phyloP scores from a whole-genome alignment of 2,888 invertebrate species.

The Rhodophaea formosa region DNA sequence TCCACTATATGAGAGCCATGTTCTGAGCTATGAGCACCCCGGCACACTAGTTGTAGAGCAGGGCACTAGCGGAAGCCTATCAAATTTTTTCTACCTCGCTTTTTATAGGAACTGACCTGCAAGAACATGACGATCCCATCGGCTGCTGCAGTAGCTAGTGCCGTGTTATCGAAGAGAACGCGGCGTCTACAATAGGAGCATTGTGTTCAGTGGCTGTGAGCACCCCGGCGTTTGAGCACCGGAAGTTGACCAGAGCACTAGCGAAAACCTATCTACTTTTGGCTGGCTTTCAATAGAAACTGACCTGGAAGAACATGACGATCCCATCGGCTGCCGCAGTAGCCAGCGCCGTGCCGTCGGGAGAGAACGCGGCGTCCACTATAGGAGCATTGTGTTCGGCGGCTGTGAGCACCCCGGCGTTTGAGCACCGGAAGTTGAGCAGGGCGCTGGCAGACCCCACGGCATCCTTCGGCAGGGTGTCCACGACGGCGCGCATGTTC shows the following conservation, averaged over 20 bases:
- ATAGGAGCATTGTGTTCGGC: constrained; percentile 68
- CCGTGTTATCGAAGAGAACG: constrained; percentile 96
- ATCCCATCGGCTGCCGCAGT: constrained; percentile 93
- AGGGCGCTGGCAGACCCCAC: constrained; percentile 16
- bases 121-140: constrained; percentile 97
- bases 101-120: constrained; percentile 77
- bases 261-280: background rate
- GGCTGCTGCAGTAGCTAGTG: constrained; percentile 92
- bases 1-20: too few species aligned
- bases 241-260: constrained; percentile 15
- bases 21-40: too few species aligned
- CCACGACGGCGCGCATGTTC: constrained; percentile 47
- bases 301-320: constrained; percentile 94
- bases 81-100: too few species aligned
- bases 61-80: too few species aligned
- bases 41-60: too few species aligned
- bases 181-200: constrained; percentile 87
- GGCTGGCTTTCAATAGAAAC: too few species aligned
- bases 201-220: constrained; percentile 48
- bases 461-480: constrained; percentile 25
- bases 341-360: constrained; percentile 96
- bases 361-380: constrained; percentile 93
- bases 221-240: constrained; percentile 36
- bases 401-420: constrained; percentile 40
- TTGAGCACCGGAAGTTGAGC: constrained; percentile 21